Evolutionary conservation across 2,888 invertebrate genomes (phyloP), one percentile per base, ranked within the genome.

Genomic region (Cryptosula pallasiana): DNA sequence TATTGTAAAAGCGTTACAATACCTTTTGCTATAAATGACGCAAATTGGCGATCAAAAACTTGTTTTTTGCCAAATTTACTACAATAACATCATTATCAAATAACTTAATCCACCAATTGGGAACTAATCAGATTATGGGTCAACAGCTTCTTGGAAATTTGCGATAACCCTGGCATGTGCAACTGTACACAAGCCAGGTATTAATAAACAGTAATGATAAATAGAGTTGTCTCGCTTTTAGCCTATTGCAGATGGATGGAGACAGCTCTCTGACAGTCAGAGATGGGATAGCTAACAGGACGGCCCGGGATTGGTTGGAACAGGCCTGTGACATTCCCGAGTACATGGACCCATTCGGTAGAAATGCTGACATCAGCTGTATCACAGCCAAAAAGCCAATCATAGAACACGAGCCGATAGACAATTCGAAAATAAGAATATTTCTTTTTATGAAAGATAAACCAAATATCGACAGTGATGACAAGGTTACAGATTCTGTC

Each of bases 401-500:
- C 13, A 32, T 70, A 1, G 35, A 16, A 9, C 36, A 70, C 2
- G 70, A 70, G 45, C 32, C 5, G 5, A 32, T 63, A 29, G 63
- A 63, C 32, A 63, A 25, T 5, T 36, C 70, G 3, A 54, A 36
- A 36, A 54, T 70, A 27, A n/a, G 70, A 36, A 54, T 70, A 20
- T 70, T 70, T 32, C 16, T 70, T 5, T 70, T 70, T 23, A 70
- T 70, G 70, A 70, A 70, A 23, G 70, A 70, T 5, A 70, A 54
- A 25, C 70, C 70, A 9, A 29, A 36, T 25, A 36, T 54, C 3
- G 45, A 36, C 3, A n/a, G 9, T 5, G 70, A 70, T 2, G 70
- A 70, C 2, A 27, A 58, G 9, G 25, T 27, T 5, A 58, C 58
- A 13, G 29, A 13, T 23, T 5, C 35, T 54, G 70, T 54, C 3